Evolutionary conservation across 2,888 invertebrate species (phyloP), one percentile per base, ranked within the genome.

Genomic region (Oxytorus armatus): DNA sequence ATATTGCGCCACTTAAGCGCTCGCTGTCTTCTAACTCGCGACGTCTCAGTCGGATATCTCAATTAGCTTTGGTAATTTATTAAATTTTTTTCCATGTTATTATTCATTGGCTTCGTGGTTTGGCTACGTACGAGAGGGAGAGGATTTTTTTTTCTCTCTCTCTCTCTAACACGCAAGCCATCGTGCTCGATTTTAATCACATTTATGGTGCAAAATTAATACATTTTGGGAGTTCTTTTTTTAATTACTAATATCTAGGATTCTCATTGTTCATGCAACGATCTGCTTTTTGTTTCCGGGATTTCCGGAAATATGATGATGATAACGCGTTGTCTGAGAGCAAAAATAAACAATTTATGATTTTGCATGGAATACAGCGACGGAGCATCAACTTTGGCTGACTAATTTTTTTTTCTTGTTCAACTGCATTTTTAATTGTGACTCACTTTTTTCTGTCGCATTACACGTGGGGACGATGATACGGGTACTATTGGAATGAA

Each of bases 1-100:
- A 97, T 93, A 96, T 97, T 93, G 95, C 95, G 92, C 96, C 96
- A 91, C 94, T 97, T 92, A 97, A 97, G 94, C 95, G 95, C 92
- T 95, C 96, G 89, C 94, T 96, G 86, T 95, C 96, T 87, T 93
- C 94, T 90, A 94, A 95, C 92, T 95, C 96, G 92, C 94, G 96
- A 92, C 94, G 95, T 93, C 96, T 96, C 94, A 96, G 96, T 93
- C 94, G 96, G 93, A 96, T 96, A 93, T 95, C 96, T 90, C 95
- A 96, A 93, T 94, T 96, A 92, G 94, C 96, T 92, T 94, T 96
- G 96, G 97, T 97, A 96, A 96, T 89, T 89, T 85, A 84, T 83
- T 36, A 83, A 82, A 84, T 84, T 69, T 76, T 74, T 76, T 70
- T 39, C 69, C 33, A 39, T 14, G 36, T 51, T 66, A 21, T 29